Base-by-base conservation (phyloP, 2,888 invertebrate species). In the Dorcus hopei region DNA sequence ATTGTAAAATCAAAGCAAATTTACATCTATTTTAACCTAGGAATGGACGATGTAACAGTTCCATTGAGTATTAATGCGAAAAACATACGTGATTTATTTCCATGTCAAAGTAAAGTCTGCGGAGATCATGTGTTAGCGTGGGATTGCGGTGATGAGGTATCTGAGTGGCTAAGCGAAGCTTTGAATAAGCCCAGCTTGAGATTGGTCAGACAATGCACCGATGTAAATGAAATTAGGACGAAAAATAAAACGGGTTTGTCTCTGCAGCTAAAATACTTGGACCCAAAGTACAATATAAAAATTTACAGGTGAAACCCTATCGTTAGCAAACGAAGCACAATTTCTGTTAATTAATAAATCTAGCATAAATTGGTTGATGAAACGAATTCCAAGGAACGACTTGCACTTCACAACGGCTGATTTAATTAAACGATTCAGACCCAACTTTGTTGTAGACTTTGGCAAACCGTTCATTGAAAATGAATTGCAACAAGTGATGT, bases 61-160 rank as follows among this genome's bases (percentile, higher is more conserved):
- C 79, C 85, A 3, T 74, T 91, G 43, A 79, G 83, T 9, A 64
- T 72, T 9, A 49, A 68, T 1, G 1, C 11, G 3, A 23, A 45
- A 45, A 16, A 3, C 16, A 7, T 9, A 4, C 9, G 9, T 19
- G 19, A 16, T 45, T 11, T 78, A 38, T 75, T 79, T 59, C 65
- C 87, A 43, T 93, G 93, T 71, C 85, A 85, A 62, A 93, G 90
- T 71, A 92, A 92, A 84, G 88, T 97, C 9, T 96, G 96, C 74
- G 88, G 89, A 1, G 93, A 93, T 72, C 80, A 85, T 61, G 85
- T 95, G 0, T 82, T 86, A 69, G 93, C 91, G 0, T 80, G 83
- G 63, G 95, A 97, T 74, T 96, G 94, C 77, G 97, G 97, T 0
- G 85, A 89, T 54, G 85, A 85, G 61, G 89, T 89, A 0, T 87